Evolutionary conservation across 2,888 invertebrate species (phyloP), one percentile per base, ranked within the genome.

Genomic region (Metellina segmentata): DNA sequence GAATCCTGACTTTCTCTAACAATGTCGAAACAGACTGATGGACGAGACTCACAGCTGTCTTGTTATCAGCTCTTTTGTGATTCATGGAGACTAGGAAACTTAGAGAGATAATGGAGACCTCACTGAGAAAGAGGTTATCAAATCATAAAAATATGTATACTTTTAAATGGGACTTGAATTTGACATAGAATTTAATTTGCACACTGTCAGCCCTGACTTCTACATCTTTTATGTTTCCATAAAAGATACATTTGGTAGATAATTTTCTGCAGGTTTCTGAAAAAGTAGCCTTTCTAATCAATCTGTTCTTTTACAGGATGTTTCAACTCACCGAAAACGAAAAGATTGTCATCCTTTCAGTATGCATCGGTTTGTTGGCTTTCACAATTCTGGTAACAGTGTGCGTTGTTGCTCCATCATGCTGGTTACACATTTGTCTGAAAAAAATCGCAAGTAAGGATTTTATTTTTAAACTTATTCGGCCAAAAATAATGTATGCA

Each of bases 341-440:
- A 69, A 93, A 93, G 83, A 81, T 95, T 81, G 86, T 95, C 91
- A 87, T 95, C 89, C 94, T 95, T 90, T 94, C 94, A 51, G 94
- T 94, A 86, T 95, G 94, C 71, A 94, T 94, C 69, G 93, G 94
- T 53, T 93, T 94, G 75, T 87, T 95, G 69, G 85, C 95, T 77
- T 85, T 94, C 79, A 94, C 94, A 6, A 93, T 95, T 89, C 93
- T 95, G 53, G 89, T 95, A 69, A 94, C 95, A 90, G 94, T 94
- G 70, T 95, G 95, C 93, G 95, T 95, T 81, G 94, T 95, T 74
- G 94, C 94, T 16, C 95, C 95, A 34, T 95, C 95, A 90, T 95
- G 95, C 92, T 94, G 95, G 93, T 94, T 95, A 48, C 95, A 95
- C 94, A 94, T 95, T 90, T 95, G 94, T 93, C 83, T 93, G 2